phyloP scores from a whole-genome alignment of 2,113 vertebrate genomes.

The human (Homo sapiens) region DNA sequence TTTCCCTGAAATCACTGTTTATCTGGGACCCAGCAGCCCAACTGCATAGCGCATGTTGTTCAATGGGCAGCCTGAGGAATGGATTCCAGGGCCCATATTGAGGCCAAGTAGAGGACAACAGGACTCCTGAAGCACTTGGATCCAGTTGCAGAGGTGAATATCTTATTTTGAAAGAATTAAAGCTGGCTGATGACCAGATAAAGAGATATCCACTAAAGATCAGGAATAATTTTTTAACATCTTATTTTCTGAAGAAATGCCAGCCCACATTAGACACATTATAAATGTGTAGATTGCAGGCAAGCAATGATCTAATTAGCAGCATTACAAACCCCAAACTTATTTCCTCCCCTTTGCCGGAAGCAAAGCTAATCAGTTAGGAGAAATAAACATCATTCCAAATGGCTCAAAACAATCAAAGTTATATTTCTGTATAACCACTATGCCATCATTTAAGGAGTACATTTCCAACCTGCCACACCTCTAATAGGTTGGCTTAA shows the following conservation, averaged over 20 bases:
- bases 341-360: constrained; percentile 10
- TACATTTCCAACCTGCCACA: constrained; percentile 39
- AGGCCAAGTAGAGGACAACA: not conserved
- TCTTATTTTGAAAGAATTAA: constrained; percentile 22
- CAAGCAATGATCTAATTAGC: constrained; percentile 26
- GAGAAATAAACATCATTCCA: constrained; percentile 54
- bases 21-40: not conserved
- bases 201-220: constrained; percentile 9
- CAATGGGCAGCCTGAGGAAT: not conserved
- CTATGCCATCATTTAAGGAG: constrained; percentile 34
- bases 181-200: constrained; percentile 14
- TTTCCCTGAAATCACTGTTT: constrained; percentile 21
- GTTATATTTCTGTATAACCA: constrained; percentile 39
- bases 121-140: not conserved
- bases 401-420: constrained; percentile 52
- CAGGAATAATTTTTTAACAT: constrained; percentile 30
- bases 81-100: not conserved
- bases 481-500: constrained; percentile 19
- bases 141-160: not conserved
- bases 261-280: not conserved
- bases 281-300: not conserved
- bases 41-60: not conserved
- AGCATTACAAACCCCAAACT: constrained; percentile 5
- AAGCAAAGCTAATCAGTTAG: constrained; percentile 44
- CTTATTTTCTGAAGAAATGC: constrained; percentile 10